Conservation (phyloP, 2,113 vertebrate species). For the Halichoeres trimaculatus region DNA sequence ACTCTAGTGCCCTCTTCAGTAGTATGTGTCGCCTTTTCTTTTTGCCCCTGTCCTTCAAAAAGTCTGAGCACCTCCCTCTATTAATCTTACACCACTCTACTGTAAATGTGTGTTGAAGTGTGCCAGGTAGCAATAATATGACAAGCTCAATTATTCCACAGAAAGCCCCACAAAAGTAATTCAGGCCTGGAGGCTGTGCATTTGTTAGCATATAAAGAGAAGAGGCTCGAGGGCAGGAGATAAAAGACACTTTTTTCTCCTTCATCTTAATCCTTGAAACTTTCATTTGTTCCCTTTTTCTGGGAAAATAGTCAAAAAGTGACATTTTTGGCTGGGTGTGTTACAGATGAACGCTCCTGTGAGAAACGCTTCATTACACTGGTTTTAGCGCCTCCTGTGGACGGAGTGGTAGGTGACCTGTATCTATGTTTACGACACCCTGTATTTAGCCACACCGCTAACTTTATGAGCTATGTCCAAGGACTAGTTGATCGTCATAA, state of each 20-base stretch:
- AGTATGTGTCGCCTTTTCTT: too few species aligned
- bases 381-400: too few species aligned
- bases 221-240: conserved; percentile 43
- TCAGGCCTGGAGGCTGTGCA: conserved; percentile 24
- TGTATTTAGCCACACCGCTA: not conserved
- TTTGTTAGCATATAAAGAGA: conserved; percentile 57
- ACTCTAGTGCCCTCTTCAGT: too few species aligned
- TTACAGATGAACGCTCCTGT: too few species aligned
- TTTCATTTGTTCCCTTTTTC: conserved; percentile 26
- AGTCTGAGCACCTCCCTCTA: not conserved
- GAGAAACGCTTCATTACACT: too few species aligned
- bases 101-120: not conserved
- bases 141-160: conserved; percentile 34
- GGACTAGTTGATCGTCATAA: conserved; percentile 32
- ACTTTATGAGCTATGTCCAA: conserved; percentile 3
- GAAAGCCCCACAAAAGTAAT: conserved; percentile 18
- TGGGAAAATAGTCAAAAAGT: conserved; percentile 1
- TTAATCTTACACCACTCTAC: not conserved
- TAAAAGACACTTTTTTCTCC: conserved; percentile 6
- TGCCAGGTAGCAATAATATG: conserved; percentile 24
- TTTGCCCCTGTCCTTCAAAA: too few species aligned
- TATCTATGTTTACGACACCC: too few species aligned
- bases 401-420: not conserved
- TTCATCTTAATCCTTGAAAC: conserved; percentile 30
- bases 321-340: too few species aligned